Evolutionary conservation across 1,140 invertebrate species (phyloP), one percentile per base, ranked within the genome.

Genomic region (Drosophila varians): DNA sequence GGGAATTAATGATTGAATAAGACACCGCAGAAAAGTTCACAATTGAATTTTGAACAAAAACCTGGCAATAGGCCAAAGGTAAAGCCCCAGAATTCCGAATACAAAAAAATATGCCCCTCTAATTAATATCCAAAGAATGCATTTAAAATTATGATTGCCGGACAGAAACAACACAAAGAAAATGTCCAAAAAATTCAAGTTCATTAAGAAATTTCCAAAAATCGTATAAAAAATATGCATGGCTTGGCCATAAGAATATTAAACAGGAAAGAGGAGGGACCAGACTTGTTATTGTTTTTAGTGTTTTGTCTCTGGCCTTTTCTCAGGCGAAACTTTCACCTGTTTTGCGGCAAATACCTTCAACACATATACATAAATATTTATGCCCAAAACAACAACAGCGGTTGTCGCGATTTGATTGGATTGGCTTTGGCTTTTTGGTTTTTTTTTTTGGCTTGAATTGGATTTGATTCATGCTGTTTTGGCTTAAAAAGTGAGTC

Each of bases 291-390:
- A 34, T 48, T 68, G 28, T 34, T 69, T 42, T 42, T 46, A 36
- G 38, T 61, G 21, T 26, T 26, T 14, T 26, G 28, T 16, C 7
- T 42, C 2, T 42, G 38, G 66, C 66, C 56, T 53, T 72, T 72
- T 72, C 69, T 72, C 55, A 72, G 58, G 68, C 45, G 54, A 49
- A 71, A 71, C 68, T 71, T 71, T 71, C 68, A 71, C 68, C 68
- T 71, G 68, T 64, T 64, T 64, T 55, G 52, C 52, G 52, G 31
- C 60, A 64, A 61, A 58, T 16, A 58, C 16, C 36, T 38, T 38
- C 11, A 42, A 42, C 14, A 18, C 38, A 42, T 18, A 18, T 18
- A 64, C 68, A 74, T 74, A 74, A 74, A 74, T 74, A 74, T 74
- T 74, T 74, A 74, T 74, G 71, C 46, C 40, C 70, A 74, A 74